Conservation (phyloP, 2,113 vertebrate species). For the Aix galericulata region DNA sequence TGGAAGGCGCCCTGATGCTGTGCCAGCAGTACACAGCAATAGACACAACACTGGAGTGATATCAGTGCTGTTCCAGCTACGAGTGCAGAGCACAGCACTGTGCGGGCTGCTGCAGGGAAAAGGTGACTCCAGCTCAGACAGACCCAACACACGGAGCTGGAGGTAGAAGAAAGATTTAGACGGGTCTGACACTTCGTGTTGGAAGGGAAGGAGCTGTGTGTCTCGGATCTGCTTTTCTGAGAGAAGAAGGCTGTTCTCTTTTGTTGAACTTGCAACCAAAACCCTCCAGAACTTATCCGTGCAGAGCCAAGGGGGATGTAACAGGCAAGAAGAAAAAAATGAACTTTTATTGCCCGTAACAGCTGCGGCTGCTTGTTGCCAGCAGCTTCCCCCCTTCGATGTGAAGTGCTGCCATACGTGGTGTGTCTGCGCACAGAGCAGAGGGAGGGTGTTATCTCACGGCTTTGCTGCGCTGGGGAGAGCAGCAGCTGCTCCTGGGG, state of each 20-base stretch:
- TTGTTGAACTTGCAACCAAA: background rate
- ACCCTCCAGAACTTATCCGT: background rate
- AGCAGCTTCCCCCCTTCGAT: background rate
- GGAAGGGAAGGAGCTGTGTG: background rate
- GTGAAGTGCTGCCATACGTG: background rate
- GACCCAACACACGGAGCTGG: accelerated
- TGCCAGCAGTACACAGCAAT: too few species aligned
- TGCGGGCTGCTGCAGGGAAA: too few species aligned
- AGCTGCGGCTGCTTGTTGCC: constrained; percentile 25
- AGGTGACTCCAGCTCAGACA: too few species aligned
- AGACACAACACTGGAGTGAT: too few species aligned
- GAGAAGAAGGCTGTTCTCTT: background rate
- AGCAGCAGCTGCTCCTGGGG: background rate
- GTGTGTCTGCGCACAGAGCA: background rate
- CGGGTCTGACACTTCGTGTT: background rate
- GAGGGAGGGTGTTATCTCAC: background rate
- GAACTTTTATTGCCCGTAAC: background rate
- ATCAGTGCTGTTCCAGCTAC: too few species aligned
- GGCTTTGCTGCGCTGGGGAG: background rate
- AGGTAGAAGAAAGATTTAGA: background rate
- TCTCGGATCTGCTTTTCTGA: background rate
- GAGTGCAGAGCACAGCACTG: too few species aligned
- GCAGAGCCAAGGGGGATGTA: background rate
- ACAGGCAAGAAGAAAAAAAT: background rate
- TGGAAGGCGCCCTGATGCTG: too few species aligned